Evolutionary conservation across 2,797 vertebrate species (phyloP).

Genomic region (Rhinella marina): DNA sequence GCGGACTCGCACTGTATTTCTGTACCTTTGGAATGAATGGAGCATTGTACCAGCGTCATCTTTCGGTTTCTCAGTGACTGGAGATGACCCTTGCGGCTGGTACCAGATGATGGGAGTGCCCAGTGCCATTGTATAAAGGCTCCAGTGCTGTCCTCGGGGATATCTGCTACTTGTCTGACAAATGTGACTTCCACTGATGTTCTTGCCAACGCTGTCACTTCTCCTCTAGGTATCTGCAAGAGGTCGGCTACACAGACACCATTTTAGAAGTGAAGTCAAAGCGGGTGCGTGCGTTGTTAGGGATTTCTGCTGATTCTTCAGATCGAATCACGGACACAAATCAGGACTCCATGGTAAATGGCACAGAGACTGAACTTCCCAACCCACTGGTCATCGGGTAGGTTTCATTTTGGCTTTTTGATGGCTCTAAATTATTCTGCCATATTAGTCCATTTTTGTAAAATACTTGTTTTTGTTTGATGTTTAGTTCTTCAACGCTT

Average conservation of each 20-base stretch:
- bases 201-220: conserved; percentile 63
- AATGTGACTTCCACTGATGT: conserved; percentile 36
- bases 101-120: conserved; percentile 75
- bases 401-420: conserved; percentile 60
- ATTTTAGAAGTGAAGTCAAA: conserved; percentile 98
- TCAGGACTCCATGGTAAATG: conserved; percentile 92
- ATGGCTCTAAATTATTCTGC: background rate
- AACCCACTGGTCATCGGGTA: conserved; percentile 87
- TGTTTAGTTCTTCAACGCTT: no score
- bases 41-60: conserved; percentile 77
- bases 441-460: background rate
- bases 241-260: conserved; percentile 97
- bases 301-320: conserved; percentile 86
- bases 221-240: conserved; percentile 90
- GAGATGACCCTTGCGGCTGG: conserved; percentile 78
- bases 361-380: conserved; percentile 86
- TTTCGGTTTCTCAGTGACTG: conserved; percentile 77
- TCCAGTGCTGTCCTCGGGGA: conserved; percentile 56
- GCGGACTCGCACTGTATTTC: background rate
- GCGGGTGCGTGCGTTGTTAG: conserved; percentile 89
- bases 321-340: conserved; percentile 83
- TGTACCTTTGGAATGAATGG: conserved; percentile 76
- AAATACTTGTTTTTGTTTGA: no score
- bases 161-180: conserved; percentile 18
- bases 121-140: conserved; percentile 52